A percentile compares a stretch with the other conserved stretches of the same genome.
phyloP scores from a whole-genome alignment of 2,888 invertebrate genomes.

The Phalangium opilio region DNA sequence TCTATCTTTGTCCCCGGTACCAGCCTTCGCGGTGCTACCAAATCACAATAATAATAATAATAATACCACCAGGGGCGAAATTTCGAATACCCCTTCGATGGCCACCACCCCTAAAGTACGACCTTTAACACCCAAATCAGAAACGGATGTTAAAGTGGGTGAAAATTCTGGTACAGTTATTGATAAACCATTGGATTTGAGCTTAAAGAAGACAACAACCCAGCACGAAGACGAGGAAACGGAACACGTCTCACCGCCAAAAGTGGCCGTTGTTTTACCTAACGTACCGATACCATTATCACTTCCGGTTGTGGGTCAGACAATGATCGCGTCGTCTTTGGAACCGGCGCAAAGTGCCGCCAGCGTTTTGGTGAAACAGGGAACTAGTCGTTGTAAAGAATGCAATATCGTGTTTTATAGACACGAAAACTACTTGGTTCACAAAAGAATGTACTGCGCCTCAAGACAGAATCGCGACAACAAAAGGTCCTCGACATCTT shows the following conservation, averaged over 20 bases:
- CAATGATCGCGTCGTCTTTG: conserved; percentile 1
- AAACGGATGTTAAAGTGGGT: background rate
- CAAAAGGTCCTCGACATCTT: background rate
- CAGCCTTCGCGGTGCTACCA: background rate
- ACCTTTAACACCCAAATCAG: background rate
- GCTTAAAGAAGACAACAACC: background rate
- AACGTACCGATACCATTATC: conserved; percentile 14
- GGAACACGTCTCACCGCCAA: background rate
- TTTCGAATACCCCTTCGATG: background rate
- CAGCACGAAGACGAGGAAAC: too few relatives aligned
- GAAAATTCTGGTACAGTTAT: background rate
- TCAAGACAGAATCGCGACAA: conserved; percentile 25
- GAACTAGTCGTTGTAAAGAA: conserved; percentile 89
- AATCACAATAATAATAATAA: too few relatives aligned
- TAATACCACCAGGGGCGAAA: background rate
- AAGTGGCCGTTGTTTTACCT: conserved; percentile 14
- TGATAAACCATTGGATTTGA: conserved; percentile 14
- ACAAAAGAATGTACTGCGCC: conserved; percentile 87
- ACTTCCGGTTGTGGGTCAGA: too few relatives aligned
- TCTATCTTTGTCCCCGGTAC: background rate
- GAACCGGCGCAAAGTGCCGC: background rate
- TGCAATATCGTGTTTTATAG: conserved; percentile 96
- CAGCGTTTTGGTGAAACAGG: conserved; percentile 64
- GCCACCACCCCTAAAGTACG: background rate
- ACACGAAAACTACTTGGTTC: conserved; percentile 82